phyloP scores from a whole-genome alignment of 2,888 invertebrate species.

The Exocentrus adspersus region DNA sequence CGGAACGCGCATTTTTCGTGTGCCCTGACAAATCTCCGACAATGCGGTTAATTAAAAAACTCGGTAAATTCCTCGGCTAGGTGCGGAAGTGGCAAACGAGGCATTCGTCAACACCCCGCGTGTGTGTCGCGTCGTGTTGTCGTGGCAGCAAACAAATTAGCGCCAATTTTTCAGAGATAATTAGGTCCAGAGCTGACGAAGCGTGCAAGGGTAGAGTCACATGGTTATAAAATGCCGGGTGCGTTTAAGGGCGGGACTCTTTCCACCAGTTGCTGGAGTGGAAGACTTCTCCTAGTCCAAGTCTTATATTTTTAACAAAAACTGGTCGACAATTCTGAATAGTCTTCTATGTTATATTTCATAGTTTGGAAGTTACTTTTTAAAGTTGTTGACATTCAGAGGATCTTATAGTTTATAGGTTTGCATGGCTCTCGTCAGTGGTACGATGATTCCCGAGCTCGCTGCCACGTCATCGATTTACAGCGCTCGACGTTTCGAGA shows the following conservation, averaged over 20 bases:
- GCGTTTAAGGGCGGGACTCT: background rate
- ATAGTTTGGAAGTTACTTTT: too few relatives aligned
- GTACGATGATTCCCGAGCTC: too few relatives aligned
- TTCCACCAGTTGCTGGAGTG: background rate
- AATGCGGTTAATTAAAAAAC: constrained; percentile 43
- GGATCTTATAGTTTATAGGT: too few relatives aligned
- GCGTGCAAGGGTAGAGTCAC: constrained; percentile 43
- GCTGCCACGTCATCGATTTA: too few relatives aligned
- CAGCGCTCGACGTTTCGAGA: too few relatives aligned
- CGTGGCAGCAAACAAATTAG: constrained; percentile 54
- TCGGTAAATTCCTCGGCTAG: constrained; percentile 39
- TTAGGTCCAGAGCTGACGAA: constrained; percentile 55
- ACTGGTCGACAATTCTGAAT: too few relatives aligned
- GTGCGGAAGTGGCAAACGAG: constrained; percentile 48
- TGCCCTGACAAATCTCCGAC: constrained; percentile 27
- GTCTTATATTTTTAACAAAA: too few relatives aligned
- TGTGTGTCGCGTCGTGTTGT: constrained; percentile 38
- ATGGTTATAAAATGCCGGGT: constrained; percentile 21
- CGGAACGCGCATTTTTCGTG: constrained; percentile 21
- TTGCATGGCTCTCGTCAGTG: too few relatives aligned
- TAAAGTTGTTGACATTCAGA: too few relatives aligned
- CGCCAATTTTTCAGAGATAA: constrained; percentile 58
- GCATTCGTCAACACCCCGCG: constrained; percentile 48
- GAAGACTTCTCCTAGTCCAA: too few relatives aligned
- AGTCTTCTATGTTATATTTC: too few relatives aligned